A percentile compares a stretch with the other conserved stretches of the same genome.
phyloP scores from a whole-genome alignment of 1,140 invertebrate genomes.

The Dendrolimus punctatus region DNA sequence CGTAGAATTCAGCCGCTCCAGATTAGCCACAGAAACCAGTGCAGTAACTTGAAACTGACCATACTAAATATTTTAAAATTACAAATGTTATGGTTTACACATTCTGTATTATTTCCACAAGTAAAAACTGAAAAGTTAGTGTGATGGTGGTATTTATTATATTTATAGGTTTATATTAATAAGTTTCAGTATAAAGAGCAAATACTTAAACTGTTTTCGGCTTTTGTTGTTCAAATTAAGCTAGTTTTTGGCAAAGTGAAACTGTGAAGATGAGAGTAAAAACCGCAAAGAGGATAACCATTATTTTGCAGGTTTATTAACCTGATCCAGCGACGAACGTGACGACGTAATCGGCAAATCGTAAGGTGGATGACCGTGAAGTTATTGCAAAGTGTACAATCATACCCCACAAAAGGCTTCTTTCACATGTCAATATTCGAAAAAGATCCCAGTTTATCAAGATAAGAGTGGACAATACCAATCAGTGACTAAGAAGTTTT shows the following conservation, averaged over 20 bases:
- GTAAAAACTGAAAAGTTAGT: too few relatives aligned
- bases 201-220: not conserved
- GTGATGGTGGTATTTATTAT: too few relatives aligned
- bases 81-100: too few relatives aligned
- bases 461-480: not conserved
- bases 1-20: too few relatives aligned
- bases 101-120: too few relatives aligned
- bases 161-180: too few relatives aligned
- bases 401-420: constrained; percentile 26
- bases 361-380: constrained; percentile 40
- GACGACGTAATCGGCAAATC: constrained; percentile 39
- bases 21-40: too few relatives aligned
- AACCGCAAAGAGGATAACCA: constrained; percentile 23
- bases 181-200: constrained; percentile 1
- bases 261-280: constrained; percentile 4
- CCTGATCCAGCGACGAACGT: constrained; percentile 33
- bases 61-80: too few relatives aligned
- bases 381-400: constrained; percentile 22
- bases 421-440: constrained; percentile 18
- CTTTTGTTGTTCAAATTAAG: constrained; percentile 3
- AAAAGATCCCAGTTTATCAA: not conserved
- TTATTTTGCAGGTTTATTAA: constrained; percentile 39
- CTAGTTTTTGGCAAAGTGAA: not conserved
- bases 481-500: too few relatives aligned
- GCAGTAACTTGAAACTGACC: too few relatives aligned